phyloP scores from a whole-genome alignment of 2,888 invertebrate species.

The Chelonus formosanus region DNA sequence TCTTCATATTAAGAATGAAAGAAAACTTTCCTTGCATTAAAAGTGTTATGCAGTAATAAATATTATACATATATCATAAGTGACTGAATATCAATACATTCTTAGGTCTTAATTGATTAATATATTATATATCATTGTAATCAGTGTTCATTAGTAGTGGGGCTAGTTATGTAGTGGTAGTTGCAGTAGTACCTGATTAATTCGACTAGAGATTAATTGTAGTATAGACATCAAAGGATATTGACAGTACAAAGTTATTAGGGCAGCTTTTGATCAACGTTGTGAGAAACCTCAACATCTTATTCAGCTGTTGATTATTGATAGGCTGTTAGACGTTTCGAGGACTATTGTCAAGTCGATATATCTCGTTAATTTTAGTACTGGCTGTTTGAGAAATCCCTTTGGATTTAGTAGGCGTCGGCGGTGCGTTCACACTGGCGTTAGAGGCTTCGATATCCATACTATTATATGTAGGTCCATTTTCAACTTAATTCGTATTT shows the following conservation, averaged over 20 bases:
- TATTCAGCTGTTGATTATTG: constrained; percentile 29
- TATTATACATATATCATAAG: too few relatives aligned
- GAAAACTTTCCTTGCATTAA: too few relatives aligned
- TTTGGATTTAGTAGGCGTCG: constrained; percentile 17
- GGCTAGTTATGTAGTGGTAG: too few relatives aligned
- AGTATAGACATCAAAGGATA: constrained; percentile 25
- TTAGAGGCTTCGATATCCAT: constrained; percentile 41
- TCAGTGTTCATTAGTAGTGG: too few relatives aligned
- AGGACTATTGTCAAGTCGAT: constrained; percentile 29
- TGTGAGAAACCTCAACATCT: constrained; percentile 24
- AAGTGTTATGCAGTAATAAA: too few relatives aligned
- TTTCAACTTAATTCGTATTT: too few relatives aligned
- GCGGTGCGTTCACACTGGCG: constrained; percentile 26
- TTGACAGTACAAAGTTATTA: constrained; percentile 22
- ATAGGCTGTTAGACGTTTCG: constrained; percentile 38
- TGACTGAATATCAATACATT: too few relatives aligned
- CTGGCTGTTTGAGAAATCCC: constrained; percentile 26
- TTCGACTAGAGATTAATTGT: constrained; percentile 32
- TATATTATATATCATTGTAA: too few relatives aligned
- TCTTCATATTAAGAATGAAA: too few relatives aligned
- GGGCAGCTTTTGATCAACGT: constrained; percentile 31
- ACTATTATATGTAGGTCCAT: too few relatives aligned
- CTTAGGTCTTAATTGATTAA: too few relatives aligned
- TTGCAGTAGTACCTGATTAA: not conserved
- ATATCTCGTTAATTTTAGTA: constrained; percentile 34